These are phyloP conservation scores for Philypnodon macrostomus DNA, from an alignment of 2,797 vertebrate species.

Conservation along the genomic window DNA sequence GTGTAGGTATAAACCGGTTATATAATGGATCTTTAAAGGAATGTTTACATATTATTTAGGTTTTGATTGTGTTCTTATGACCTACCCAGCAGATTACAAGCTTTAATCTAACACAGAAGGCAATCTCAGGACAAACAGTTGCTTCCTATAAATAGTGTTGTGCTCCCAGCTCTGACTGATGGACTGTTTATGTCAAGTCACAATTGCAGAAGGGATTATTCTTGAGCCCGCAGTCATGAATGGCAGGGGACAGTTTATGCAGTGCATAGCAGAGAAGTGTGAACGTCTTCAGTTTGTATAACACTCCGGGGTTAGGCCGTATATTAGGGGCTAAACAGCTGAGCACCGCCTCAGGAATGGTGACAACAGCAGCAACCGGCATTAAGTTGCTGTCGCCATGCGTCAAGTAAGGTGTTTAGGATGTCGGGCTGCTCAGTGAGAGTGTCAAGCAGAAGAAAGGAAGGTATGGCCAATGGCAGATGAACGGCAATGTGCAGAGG, in stretches of 20 bases:
- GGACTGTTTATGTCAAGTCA: constrained; percentile 28
- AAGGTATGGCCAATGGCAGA: not conserved
- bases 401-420: constrained; percentile 57
- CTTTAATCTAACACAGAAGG: not conserved
- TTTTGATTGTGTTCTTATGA: too few species aligned
- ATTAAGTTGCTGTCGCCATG: constrained; percentile 66
- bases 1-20: not conserved
- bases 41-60: not conserved
- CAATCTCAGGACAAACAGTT: constrained; percentile 10
- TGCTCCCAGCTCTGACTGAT: constrained; percentile 10
- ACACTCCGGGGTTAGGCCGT: constrained; percentile 46
- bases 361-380: constrained; percentile 68
- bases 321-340: constrained; percentile 63
- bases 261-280: constrained; percentile 50
- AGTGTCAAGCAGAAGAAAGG: not conserved
- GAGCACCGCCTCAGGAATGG: constrained; percentile 72
- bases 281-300: constrained; percentile 66
- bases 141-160: constrained; percentile 20
- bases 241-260: constrained; percentile 21
- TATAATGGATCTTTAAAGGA: not conserved
- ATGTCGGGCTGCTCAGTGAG: constrained; percentile 30
- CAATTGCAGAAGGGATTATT: constrained; percentile 19
- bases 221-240: constrained; percentile 24
- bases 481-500: not conserved
- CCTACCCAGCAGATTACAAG: not conserved